Evolutionary conservation across 2,113 vertebrate species (phyloP), one percentile per base, ranked within the genome.

Genomic region (Chloebia gouldiae): DNA sequence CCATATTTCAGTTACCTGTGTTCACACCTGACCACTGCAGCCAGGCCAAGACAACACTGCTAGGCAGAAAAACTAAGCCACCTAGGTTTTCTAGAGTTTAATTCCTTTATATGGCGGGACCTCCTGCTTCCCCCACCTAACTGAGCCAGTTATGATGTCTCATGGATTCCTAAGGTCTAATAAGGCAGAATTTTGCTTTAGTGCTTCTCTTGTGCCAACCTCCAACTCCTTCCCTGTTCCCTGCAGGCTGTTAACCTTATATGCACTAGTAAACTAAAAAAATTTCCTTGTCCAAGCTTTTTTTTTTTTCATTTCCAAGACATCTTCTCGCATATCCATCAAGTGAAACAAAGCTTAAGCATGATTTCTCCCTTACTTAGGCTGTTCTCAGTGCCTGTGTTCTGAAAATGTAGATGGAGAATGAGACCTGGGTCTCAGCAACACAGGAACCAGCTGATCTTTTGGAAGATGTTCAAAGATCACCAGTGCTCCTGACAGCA

Each of bases 181-280:
- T 27, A 64, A 27, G 11, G 33, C 23, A 64, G 13, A 76, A 54
- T 6, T 68, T 82, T 83, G 27, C 33, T 68, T 54, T 77, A 27
- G 19, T 69, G 49, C 37, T 83, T 80, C 45, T 59, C 23, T 45
- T 66, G 51, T n/a, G 11, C 51, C 11, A 7, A 11, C 11, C 1
- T 2, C 0, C 1, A 35, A 8, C 21, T 71, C 9, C 21, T 56
- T 71, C 5, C 7, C 5, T 1, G 1, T 5, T 31, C 25, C 1
- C 44, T 75, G 39, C 23, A 85, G 37, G 10, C 30, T 83, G 24
- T 60, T 86, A 65, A 86, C 40, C 21, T 90, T 79, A 63, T 27
- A 61, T 71, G 11, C 19, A 15, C 11, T 42, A 42, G 27, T 72
- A 80, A 71, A 92, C 39, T 49, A 15, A 33, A 44, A 35, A 45